phyloP scores from a whole-genome alignment of 1,140 invertebrate species.

The Cydia fagiglandana region DNA sequence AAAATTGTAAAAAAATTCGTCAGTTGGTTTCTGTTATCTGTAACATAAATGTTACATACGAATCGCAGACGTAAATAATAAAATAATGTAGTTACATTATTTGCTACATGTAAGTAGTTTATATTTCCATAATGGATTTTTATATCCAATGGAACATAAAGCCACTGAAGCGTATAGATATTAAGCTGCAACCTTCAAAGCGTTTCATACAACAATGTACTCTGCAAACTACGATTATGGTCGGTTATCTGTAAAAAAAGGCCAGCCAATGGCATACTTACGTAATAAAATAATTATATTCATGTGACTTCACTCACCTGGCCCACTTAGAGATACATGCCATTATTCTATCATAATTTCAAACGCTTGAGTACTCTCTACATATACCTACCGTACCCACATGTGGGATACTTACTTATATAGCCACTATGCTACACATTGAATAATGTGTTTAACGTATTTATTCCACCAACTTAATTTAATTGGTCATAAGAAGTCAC shows the following conservation, averaged over 20 bases:
- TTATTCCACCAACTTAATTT: too few species aligned
- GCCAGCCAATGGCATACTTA: background rate
- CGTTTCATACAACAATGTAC: background rate
- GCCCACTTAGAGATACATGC: background rate
- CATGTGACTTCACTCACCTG: constrained; percentile 12
- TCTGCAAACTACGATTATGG: background rate
- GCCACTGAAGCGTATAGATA: constrained; percentile 1
- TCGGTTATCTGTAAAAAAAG: background rate
- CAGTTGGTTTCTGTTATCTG: too few species aligned
- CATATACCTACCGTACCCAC: too few species aligned
- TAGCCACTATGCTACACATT: too few species aligned
- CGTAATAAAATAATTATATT: background rate
- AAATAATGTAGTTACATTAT: background rate
- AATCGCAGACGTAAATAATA: background rate
- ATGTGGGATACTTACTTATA: too few species aligned
- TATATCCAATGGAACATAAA: constrained; percentile 4
- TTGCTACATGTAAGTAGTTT: too few species aligned
- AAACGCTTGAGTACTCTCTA: too few species aligned
- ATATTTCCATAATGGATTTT: background rate
- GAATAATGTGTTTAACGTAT: too few species aligned
- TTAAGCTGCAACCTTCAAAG: background rate
- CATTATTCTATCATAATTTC: background rate
- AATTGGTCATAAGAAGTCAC: too few species aligned
- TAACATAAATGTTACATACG: too few species aligned
- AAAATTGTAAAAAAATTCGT: too few species aligned